Conservation (phyloP, 37 sponge, comb jelly and placozoan species). For the Haliclona indistincta region DNA sequence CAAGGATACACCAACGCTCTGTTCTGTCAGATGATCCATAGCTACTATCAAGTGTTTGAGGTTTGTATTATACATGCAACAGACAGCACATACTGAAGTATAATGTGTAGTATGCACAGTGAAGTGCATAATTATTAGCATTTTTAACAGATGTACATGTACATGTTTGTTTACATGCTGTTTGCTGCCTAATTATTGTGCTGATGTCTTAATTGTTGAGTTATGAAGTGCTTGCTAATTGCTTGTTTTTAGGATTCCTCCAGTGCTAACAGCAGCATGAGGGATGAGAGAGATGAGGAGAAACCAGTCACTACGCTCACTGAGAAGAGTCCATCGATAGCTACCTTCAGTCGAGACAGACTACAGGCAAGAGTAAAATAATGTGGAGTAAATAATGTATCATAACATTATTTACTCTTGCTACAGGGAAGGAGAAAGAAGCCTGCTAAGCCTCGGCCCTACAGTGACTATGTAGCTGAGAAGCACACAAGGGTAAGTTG, state of each 20-base stretch:
- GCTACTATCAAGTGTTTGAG: slow-evolving; percentile 25
- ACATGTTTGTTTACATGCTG: not conserved
- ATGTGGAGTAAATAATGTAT: not conserved
- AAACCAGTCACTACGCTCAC: too few relatives aligned
- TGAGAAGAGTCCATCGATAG: not conserved
- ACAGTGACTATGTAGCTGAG: slow-evolving; percentile 16
- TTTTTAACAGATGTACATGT: too few relatives aligned
- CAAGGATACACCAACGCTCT: slow-evolving; percentile 61
- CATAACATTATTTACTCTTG: not conserved
- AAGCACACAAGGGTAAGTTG: slow-evolving; percentile 3
- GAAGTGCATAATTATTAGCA: too few relatives aligned
- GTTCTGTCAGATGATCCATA: slow-evolving; percentile 41
- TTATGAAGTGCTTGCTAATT: not conserved
- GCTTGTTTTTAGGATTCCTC: not conserved
- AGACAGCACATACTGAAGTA: too few relatives aligned
- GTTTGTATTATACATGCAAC: not conserved
- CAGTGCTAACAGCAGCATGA: not conserved
- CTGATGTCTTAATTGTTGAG: too few relatives aligned
- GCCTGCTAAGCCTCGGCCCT: slow-evolving; percentile 25
- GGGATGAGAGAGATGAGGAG: too few relatives aligned
- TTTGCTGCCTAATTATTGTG: not conserved
- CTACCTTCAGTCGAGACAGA: not conserved
- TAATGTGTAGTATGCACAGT: too few relatives aligned
- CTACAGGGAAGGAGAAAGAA: not conserved
- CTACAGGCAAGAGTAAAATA: not conserved